Evolutionary conservation across 2,113 vertebrate genomes (phyloP).

Genomic region (Genyomyrus donnyi): DNA sequence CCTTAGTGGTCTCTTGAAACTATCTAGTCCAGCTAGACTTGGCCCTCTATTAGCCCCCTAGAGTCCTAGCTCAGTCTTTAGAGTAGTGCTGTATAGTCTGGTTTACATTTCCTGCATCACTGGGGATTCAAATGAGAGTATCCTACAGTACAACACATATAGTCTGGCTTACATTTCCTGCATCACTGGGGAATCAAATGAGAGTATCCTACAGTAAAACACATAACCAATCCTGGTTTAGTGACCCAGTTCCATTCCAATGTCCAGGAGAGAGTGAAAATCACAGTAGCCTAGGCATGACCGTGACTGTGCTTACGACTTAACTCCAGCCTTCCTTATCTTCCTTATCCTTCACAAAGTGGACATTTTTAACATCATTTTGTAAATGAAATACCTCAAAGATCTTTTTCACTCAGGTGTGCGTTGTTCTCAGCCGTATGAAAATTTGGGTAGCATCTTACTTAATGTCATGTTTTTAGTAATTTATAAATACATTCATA

Average conservation of each 20-base stretch:
- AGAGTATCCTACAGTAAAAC: neutral
- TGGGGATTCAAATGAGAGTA: neutral
- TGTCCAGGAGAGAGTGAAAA: neutral
- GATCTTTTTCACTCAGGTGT: neutral
- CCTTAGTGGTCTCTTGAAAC: conserved; percentile 7
- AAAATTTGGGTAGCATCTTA: neutral
- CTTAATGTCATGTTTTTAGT: no score
- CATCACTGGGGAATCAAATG: neutral
- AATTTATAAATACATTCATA: no score
- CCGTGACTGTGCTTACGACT: neutral
- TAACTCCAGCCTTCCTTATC: neutral
- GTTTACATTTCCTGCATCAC: neutral
- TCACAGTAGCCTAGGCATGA: neutral
- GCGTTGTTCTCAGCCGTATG: neutral
- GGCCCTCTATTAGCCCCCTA: neutral
- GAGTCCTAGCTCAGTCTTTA: neutral
- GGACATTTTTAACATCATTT: neutral
- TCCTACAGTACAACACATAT: neutral
- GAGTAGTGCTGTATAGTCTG: neutral
- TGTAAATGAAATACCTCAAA: neutral
- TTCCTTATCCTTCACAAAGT: neutral
- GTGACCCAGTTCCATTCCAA: neutral
- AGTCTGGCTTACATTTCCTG: neutral
- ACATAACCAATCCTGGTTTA: neutral
- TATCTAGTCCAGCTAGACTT: neutral